Evolutionary conservation across 2,888 invertebrate species (phyloP).

Genomic region (Troilus luridus): DNA sequence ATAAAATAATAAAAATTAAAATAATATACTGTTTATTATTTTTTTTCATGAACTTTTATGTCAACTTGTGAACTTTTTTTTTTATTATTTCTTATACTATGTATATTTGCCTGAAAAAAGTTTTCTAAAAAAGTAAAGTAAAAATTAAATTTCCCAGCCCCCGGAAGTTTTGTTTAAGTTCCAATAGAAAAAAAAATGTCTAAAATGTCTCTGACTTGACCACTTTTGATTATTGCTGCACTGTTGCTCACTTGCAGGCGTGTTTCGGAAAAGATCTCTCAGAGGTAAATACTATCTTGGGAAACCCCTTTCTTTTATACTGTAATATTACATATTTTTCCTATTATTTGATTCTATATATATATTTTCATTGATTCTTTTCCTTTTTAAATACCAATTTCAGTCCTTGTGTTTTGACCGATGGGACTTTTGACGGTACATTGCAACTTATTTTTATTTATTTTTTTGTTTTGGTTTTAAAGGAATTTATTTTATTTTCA

Average conservation of each 20-base stretch:
- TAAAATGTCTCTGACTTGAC: conserved; percentile 64
- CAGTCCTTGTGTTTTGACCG: conserved; percentile 63
- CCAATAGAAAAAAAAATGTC: conserved; percentile 48
- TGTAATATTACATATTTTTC: conserved; percentile 69
- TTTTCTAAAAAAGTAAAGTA: neutral
- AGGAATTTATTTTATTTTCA: conserved; percentile 41
- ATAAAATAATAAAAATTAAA: neutral
- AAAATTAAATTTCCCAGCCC: conserved; percentile 48
- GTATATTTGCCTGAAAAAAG: conserved; percentile 55
- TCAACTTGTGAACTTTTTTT: neutral
- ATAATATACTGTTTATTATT: neutral
- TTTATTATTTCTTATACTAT: neutral
- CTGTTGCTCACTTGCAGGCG: conserved; percentile 75
- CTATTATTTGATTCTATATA: conserved; percentile 59
- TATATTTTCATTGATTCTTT: conserved; percentile 61
- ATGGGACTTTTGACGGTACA: conserved; percentile 61
- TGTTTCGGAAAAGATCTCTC: conserved; percentile 97
- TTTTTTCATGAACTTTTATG: neutral
- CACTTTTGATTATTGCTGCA: conserved; percentile 68
- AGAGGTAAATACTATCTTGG: conserved; percentile 81
- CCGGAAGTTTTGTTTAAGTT: conserved; percentile 27
- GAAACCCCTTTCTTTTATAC: conserved; percentile 66
- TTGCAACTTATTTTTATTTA: conserved; percentile 56
- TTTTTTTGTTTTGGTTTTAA: conserved; percentile 39
- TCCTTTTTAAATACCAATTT: conserved; percentile 59